phyloP scores from a whole-genome alignment of 2,113 vertebrate species.

The Zingel zingel region DNA sequence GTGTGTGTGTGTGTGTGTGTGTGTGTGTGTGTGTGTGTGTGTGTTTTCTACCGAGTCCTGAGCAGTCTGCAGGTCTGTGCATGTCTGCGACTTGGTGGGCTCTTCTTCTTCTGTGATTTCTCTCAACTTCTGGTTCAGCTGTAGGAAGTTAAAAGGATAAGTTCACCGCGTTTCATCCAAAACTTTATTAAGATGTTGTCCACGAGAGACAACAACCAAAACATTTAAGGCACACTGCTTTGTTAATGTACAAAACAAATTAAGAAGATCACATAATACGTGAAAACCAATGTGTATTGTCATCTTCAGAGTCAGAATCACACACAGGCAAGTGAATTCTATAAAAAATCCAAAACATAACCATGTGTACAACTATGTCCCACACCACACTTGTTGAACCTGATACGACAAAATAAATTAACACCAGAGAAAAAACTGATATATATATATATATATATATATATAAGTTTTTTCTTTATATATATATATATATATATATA shows the following conservation, averaged over 20 bases:
- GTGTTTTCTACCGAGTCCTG: conserved; percentile 84
- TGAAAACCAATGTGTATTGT: too few relatives aligned
- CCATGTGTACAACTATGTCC: too few relatives aligned
- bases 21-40: conserved; percentile 27
- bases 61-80: conserved; percentile 80
- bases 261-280: background rate
- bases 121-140: conserved; percentile 89
- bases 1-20: conserved; percentile 14
- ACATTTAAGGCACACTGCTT: background rate
- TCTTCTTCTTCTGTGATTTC: conserved; percentile 87
- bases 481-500: too few relatives aligned
- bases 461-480: too few relatives aligned
- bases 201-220: background rate
- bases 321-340: too few relatives aligned
- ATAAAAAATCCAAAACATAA: too few relatives aligned
- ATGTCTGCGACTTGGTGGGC: conserved; percentile 74
- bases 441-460: too few relatives aligned
- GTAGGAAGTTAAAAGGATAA: conserved; percentile 1
- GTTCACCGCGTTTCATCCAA: background rate
- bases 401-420: too few relatives aligned
- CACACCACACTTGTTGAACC: too few relatives aligned
- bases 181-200: background rate
- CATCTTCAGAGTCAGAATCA: too few relatives aligned
- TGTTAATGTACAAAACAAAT: too few relatives aligned
- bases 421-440: too few relatives aligned